Percentiles rank a stretch among this genome's conserved stretches.
Conservation (phyloP, 92 coral and sea anemone species). For the Epizoanthus stellaris region DNA sequence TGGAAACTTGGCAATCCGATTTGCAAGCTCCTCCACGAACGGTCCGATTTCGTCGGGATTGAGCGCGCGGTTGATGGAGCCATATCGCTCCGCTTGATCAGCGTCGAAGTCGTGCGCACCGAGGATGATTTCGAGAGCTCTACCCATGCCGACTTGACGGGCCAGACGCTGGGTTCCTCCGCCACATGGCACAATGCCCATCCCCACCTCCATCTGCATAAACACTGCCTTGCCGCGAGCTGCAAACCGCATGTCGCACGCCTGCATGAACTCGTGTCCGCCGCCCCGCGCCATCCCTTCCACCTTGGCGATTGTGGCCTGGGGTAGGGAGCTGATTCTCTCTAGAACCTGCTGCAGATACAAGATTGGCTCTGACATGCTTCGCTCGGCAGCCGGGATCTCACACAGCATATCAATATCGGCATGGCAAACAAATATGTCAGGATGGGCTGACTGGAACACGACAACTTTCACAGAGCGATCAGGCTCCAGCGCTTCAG, state of each 20-base stretch:
- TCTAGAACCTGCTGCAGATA: slow-evolving; percentile 81
- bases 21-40: slow-evolving; percentile 87
- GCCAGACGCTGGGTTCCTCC: slow-evolving; percentile 92
- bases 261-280: slow-evolving; percentile 90
- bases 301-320: slow-evolving; percentile 92
- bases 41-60: slow-evolving; percentile 87
- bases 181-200: slow-evolving; percentile 95
- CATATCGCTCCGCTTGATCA: slow-evolving; percentile 84
- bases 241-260: slow-evolving; percentile 95
- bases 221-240: slow-evolving; percentile 92
- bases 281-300: slow-evolving; percentile 96
- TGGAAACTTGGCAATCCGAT: slow-evolving; percentile 89
- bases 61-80: slow-evolving; percentile 85
- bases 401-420: slow-evolving; percentile 90
- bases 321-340: slow-evolving; percentile 82
- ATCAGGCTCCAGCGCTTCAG: slow-evolving; percentile 80
- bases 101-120: slow-evolving; percentile 95
- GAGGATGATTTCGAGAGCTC: slow-evolving; percentile 87
- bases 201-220: slow-evolving; percentile 97
- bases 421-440: slow-evolving; percentile 91
- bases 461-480: slow-evolving; percentile 85
- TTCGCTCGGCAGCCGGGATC: slow-evolving; percentile 76
- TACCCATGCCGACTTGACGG: slow-evolving; percentile 93
- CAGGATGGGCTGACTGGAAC: slow-evolving; percentile 85
- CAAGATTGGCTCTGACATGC: slow-evolving; percentile 70